Conservation (phyloP, 2,888 invertebrate genomes). For the Caenorhabditis auriculariae region DNA sequence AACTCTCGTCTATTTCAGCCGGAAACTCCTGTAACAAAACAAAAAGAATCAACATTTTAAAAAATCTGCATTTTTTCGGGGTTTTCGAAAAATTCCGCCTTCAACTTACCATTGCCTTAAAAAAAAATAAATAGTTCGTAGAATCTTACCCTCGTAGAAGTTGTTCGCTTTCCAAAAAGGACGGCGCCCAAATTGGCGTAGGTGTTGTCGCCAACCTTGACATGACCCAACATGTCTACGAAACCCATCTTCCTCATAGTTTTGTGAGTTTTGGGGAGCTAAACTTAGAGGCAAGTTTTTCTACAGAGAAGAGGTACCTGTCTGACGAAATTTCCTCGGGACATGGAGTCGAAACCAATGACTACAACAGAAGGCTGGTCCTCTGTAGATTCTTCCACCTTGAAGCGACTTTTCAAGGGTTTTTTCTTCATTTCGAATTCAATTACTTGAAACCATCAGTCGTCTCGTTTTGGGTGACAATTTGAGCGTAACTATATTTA, state of each 20-base stretch:
- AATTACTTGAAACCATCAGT: conserved; percentile 16
- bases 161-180: conserved; percentile 54
- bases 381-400: conserved; percentile 10
- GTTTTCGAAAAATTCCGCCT: neutral
- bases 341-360: conserved; percentile 65
- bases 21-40: conserved; percentile 32
- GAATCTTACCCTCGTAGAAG: no score
- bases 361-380: conserved; percentile 60
- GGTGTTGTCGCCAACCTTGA: conserved; percentile 65
- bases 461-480: conserved; percentile 7
- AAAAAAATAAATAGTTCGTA: no score
- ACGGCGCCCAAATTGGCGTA: conserved; percentile 63
- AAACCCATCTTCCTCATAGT: conserved; percentile 46
- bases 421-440: neutral
- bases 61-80: neutral
- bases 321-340: conserved; percentile 63
- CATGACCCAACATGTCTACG: conserved; percentile 52
- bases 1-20: conserved; percentile 43
- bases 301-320: no score
- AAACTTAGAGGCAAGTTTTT: neutral
- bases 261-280: conserved; percentile 39
- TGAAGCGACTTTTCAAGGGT: neutral
- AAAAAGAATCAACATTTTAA: neutral
- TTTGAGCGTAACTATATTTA: conserved; percentile 26
- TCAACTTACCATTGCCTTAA: no score